Percentiles rank a stretch among this genome's conserved stretches.
These are phyloP conservation scores for Myiagra hebetior DNA, from an alignment of 2,113 vertebrate genomes.

Conservation along the genomic window DNA sequence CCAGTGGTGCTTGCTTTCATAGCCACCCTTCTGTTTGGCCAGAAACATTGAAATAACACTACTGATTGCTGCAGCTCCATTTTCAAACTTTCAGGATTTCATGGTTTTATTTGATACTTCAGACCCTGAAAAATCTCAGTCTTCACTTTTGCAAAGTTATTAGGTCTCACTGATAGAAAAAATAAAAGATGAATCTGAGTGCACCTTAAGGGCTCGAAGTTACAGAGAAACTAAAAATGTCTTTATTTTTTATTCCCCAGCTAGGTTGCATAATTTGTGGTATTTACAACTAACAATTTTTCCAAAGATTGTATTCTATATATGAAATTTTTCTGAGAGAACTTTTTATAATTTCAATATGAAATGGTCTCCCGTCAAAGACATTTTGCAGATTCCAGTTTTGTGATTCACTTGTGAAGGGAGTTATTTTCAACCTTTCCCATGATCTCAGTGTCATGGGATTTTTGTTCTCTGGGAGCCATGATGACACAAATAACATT, in stretches of 20 bases:
- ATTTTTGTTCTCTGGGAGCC: constrained; percentile 29
- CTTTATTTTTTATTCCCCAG: neutral
- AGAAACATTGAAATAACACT: neutral
- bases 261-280: neutral
- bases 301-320: neutral
- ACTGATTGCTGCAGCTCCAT: neutral
- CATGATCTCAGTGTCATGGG: constrained; percentile 69
- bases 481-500: neutral
- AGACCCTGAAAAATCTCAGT: neutral
- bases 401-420: constrained; percentile 58
- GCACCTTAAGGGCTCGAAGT: neutral
- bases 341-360: neutral
- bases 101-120: neutral
- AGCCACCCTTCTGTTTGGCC: neutral
- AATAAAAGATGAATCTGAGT: neutral
- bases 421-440: constrained; percentile 69
- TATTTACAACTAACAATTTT: neutral
- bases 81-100: neutral
- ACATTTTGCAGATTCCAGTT: constrained; percentile 50
- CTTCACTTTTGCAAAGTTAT: neutral
- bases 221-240: neutral
- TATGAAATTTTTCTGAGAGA: neutral
- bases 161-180: neutral
- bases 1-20: neutral
- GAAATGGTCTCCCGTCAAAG: neutral